Base-by-base conservation (phyloP, 2,797 vertebrate genomes). In the Argentina silus region DNA sequence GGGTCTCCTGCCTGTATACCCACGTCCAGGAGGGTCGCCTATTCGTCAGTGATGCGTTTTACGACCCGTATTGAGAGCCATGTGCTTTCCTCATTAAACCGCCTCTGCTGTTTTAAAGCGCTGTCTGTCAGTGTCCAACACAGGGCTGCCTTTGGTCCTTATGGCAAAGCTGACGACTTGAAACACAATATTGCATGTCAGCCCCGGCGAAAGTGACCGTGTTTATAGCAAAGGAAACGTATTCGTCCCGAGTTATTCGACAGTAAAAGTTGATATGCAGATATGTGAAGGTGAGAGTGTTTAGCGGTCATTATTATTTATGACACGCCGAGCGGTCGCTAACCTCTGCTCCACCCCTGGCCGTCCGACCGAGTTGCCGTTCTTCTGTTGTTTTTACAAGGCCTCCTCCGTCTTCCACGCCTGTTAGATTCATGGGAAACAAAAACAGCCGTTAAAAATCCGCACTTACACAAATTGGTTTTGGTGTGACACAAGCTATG, bases 291-390 rank as follows among this genome's bases (percentile, higher is more conserved):
- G 59, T 69, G 66, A 55, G 15, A 61, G 11, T 65, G 63, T 53
- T 78, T 68, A 70, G 64, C 57, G 67, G 59, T 4, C 42, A 36
- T 75, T 77, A 59, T 78, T 76, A 88, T 90, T 85, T 89, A 85
- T 74, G 70, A 76, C 62, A 21, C 44, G 61, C 10, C 53, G 73
- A 75, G 36, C 72, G 72, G 67, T 73, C 80, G 9, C 21, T 59
- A 77, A 82, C 70, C 80, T 79, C 73, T 77, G 67, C 74, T 76
- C 78, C 63, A 44, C 42, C 63, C 59, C 48, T 6, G 55, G 72
- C 53, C 73, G 60, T 83, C 67, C 72, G 47, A 21, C 48, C 47
- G 68, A 64, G 44, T 74, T 83, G 12, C 27, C 27, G 27, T 2
- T 36, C 27, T n/a, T 56, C 19, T 56, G 15, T 0, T 19, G 27